Evolutionary conservation across 2,113 vertebrate genomes (phyloP).

Genomic region (Clarias macrocephalus): DNA sequence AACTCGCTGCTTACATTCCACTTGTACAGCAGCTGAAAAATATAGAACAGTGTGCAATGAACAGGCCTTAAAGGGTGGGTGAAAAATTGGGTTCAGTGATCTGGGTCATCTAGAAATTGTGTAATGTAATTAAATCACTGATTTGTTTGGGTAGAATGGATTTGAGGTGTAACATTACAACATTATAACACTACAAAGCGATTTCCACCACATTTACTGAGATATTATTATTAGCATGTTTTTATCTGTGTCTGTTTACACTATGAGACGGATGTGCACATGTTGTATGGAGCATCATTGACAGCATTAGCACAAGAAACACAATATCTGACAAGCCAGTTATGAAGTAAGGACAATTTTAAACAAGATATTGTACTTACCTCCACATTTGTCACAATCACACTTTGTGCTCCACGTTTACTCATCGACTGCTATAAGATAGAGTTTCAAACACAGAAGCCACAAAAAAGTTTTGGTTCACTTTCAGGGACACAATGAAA

Average conservation of each 20-base stretch:
- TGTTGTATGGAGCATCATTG: conserved; percentile 14
- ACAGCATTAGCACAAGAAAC: conserved; percentile 20
- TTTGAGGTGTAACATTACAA: not conserved
- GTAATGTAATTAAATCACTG: not conserved
- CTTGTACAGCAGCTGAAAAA: conserved; percentile 71
- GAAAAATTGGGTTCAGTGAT: conserved; percentile 7
- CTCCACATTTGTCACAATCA: conserved; percentile 45
- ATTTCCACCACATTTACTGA: not conserved
- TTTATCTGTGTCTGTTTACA: conserved; percentile 1
- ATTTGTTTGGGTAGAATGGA: not conserved
- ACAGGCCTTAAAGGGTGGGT: conserved; percentile 20
- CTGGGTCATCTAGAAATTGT: conserved; percentile 12
- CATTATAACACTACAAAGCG: not conserved
- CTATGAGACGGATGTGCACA: not conserved
- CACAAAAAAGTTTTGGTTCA: conserved; percentile 45
- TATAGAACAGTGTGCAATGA: conserved; percentile 44
- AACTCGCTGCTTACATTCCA: conserved; percentile 74
- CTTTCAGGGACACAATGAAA: conserved; percentile 45
- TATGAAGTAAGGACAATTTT: conserved; percentile 38
- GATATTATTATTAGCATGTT: not conserved
- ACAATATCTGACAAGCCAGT: conserved; percentile 37
- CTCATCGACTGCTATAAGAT: conserved; percentile 45
- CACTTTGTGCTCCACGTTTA: conserved; percentile 48
- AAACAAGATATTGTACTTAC: conserved; percentile 48
- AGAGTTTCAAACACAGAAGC: conserved; percentile 42